A percentile compares a stretch with the other conserved stretches of the same genome.
These are phyloP conservation scores for Drosophila paulistorum DNA, from an alignment of 1,140 invertebrate species.

Conservation along the genomic window DNA sequence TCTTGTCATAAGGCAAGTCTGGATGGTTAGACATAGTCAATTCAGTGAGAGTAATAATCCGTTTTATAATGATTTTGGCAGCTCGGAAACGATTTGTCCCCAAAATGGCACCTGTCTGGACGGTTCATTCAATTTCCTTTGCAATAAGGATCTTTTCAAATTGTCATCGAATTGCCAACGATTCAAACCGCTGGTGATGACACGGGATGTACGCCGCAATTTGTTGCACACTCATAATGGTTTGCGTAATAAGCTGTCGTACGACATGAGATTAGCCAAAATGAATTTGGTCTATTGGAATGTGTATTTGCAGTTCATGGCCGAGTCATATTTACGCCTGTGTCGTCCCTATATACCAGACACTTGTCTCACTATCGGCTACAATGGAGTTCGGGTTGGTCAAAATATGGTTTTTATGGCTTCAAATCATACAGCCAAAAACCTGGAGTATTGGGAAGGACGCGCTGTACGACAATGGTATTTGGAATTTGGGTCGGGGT, in stretches of 20 bases:
- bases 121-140: constrained; percentile 32
- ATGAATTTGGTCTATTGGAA: constrained; percentile 57
- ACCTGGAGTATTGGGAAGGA: constrained; percentile 25
- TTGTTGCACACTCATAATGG: constrained; percentile 44
- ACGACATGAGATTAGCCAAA: constrained; percentile 17
- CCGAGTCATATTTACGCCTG: constrained; percentile 34
- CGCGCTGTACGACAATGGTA: constrained; percentile 38
- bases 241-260: constrained; percentile 40
- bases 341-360: constrained; percentile 26
- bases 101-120: constrained; percentile 11
- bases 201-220: not conserved
- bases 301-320: constrained; percentile 31
- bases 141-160: not conserved
- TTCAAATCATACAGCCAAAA: not conserved
- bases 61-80: constrained; percentile 38
- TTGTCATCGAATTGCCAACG: constrained; percentile 20
- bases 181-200: constrained; percentile 1
- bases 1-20: not conserved
- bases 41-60: constrained; percentile 14
- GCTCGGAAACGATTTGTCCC: constrained; percentile 24
- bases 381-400: constrained; percentile 1
- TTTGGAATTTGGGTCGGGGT: not conserved
- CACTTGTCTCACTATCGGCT: constrained; percentile 36
- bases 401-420: constrained; percentile 31
- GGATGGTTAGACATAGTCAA: not conserved